These are phyloP conservation scores for Sacculina carcini DNA, from an alignment of 2,888 invertebrate genomes.

Conservation along the genomic window DNA sequence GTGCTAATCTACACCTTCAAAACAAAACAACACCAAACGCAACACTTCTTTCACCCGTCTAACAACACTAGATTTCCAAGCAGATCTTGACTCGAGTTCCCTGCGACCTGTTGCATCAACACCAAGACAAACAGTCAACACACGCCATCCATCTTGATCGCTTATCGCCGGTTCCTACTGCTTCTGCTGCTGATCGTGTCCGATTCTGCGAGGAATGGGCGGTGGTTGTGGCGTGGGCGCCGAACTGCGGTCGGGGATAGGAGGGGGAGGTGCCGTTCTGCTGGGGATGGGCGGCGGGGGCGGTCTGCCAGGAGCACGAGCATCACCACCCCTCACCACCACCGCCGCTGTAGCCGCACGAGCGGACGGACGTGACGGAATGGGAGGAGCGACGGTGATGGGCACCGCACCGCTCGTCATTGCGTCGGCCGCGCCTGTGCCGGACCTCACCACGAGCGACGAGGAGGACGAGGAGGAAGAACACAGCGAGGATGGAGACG, in stretches of 20 bases:
- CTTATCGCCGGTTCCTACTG: background rate
- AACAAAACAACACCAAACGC: too few species aligned
- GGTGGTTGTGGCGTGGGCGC: background rate
- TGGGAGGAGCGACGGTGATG: constrained; percentile 7
- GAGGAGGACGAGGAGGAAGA: too few species aligned
- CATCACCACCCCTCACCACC: background rate
- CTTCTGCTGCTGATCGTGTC: background rate
- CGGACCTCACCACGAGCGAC: background rate
- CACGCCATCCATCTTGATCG: background rate
- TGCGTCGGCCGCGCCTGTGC: constrained; percentile 7
- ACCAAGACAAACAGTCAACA: background rate
- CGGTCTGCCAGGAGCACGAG: background rate
- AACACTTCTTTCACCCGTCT: too few species aligned
- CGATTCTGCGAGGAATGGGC: background rate
- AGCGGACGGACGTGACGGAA: constrained; percentile 9
- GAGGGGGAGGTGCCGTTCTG: constrained; percentile 4
- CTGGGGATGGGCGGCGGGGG: constrained; percentile 9
- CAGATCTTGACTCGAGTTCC: too few species aligned
- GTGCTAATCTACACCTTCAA: too few species aligned
- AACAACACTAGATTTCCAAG: too few species aligned
- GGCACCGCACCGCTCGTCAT: constrained; percentile 3
- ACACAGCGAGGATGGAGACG: too few species aligned
- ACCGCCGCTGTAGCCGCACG: constrained; percentile 4
- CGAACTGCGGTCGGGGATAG: constrained; percentile 1
- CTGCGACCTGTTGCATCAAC: too few species aligned